These are phyloP conservation scores for Amphiduros pacificus DNA, from an alignment of 2,888 invertebrate genomes.

Conservation along the genomic window DNA sequence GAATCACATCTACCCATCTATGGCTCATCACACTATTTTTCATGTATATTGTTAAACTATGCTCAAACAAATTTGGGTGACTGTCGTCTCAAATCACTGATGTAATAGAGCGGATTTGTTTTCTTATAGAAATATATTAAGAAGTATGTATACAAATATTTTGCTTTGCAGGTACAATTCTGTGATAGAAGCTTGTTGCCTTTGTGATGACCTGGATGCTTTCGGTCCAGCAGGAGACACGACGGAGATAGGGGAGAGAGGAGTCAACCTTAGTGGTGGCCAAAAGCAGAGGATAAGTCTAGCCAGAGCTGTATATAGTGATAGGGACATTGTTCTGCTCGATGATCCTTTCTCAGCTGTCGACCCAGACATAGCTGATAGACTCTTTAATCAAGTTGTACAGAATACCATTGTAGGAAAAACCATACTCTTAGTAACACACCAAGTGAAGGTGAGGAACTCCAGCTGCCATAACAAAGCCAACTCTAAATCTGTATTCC, in stretches of 20 bases:
- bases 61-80: no score
- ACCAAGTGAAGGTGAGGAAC: conserved; percentile 22
- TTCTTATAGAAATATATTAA: no score
- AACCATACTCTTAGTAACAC: conserved; percentile 28
- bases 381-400: conserved; percentile 21
- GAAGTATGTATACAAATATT: neutral
- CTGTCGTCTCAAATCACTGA: neutral
- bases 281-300: conserved; percentile 33
- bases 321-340: conserved; percentile 22
- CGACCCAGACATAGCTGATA: conserved; percentile 23
- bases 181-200: conserved; percentile 24
- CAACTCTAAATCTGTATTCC: no score
- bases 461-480: no score
- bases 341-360: conserved; percentile 31
- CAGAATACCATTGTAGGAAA: conserved; percentile 18
- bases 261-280: conserved; percentile 36
- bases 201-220: conserved; percentile 18
- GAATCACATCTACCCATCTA: neutral
- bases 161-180: conserved; percentile 20
- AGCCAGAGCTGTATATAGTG: conserved; percentile 7
- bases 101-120: no score
- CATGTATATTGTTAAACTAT: no score
- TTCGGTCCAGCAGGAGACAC: conserved; percentile 22
- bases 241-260: conserved; percentile 26
- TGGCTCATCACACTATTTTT: no score